phyloP scores from a whole-genome alignment of 2,888 invertebrate genomes.

The Sminthurinus aureus region DNA sequence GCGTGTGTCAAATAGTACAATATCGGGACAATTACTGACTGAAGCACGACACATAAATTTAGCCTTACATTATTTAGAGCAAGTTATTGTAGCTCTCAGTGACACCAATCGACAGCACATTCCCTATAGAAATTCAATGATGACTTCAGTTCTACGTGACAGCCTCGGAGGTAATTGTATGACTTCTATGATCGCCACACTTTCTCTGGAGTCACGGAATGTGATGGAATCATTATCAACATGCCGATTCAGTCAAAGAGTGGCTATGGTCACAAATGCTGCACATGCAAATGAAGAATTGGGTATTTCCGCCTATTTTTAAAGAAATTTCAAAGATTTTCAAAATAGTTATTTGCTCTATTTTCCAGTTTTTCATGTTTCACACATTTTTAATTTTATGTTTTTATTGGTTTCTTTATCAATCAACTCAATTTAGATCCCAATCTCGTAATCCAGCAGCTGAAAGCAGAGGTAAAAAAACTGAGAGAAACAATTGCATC shows the following conservation, averaged over 20 bases:
- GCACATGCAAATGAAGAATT: constrained; percentile 64
- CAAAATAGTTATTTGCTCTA: no score
- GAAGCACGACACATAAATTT: constrained; percentile 69
- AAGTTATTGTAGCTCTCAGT: constrained; percentile 63
- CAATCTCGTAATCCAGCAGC: constrained; percentile 64
- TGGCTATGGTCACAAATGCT: constrained; percentile 66
- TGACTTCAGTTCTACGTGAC: constrained; percentile 67
- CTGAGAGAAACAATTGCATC: constrained; percentile 62
- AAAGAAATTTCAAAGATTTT: no score
- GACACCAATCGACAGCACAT: constrained; percentile 62
- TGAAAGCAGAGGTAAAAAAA: constrained; percentile 64
- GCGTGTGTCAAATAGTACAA: constrained; percentile 66
- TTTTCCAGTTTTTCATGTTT: no score
- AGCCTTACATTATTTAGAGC: constrained; percentile 68
- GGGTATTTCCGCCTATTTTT: neutral
- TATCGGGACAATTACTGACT: constrained; percentile 65
- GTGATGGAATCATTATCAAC: constrained; percentile 67
- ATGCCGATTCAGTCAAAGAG: constrained; percentile 68
- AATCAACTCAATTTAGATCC: constrained; percentile 63
- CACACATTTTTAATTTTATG: no score
- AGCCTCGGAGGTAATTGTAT: constrained; percentile 68
- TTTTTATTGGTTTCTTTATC: no score
- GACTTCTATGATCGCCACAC: constrained; percentile 68
- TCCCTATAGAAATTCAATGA: constrained; percentile 67
- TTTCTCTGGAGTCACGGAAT: constrained; percentile 62